Conservation (phyloP, 2,113 vertebrate species). For the Felis chaus region DNA sequence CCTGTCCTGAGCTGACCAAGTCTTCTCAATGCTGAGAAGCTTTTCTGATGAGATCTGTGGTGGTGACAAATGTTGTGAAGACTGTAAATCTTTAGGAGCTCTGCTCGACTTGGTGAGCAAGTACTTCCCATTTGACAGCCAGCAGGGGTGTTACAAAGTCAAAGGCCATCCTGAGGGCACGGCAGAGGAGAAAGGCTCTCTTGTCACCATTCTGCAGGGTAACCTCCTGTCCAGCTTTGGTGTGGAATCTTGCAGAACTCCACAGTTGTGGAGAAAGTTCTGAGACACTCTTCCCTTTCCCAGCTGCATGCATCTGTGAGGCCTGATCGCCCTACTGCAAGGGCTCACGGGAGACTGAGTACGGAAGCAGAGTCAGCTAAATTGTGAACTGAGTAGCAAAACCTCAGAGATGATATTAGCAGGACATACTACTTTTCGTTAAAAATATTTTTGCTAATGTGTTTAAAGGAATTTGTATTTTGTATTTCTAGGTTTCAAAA, state of each 20-base stretch:
- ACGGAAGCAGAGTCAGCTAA: no score
- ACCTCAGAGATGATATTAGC: neutral
- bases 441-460: neutral
- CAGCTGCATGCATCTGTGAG: neutral
- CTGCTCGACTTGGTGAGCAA: neutral
- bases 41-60: neutral
- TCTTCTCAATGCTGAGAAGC: neutral
- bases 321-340: fast-evolving
- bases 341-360: neutral
- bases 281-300: neutral
- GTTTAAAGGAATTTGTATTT: neutral
- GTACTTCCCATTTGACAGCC: neutral
- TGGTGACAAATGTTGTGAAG: neutral
- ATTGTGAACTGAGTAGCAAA: neutral
- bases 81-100: neutral
- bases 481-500: neutral
- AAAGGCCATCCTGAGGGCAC: neutral
- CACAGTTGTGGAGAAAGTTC: neutral
- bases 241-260: neutral
- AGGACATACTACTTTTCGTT: neutral
- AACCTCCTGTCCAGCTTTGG: neutral
- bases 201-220: neutral
- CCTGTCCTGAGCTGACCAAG: neutral
- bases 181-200: neutral
- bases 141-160: neutral